These are phyloP conservation scores for Drosophila chauvacae DNA, from an alignment of 1,140 invertebrate genomes.

Conservation along the genomic window DNA sequence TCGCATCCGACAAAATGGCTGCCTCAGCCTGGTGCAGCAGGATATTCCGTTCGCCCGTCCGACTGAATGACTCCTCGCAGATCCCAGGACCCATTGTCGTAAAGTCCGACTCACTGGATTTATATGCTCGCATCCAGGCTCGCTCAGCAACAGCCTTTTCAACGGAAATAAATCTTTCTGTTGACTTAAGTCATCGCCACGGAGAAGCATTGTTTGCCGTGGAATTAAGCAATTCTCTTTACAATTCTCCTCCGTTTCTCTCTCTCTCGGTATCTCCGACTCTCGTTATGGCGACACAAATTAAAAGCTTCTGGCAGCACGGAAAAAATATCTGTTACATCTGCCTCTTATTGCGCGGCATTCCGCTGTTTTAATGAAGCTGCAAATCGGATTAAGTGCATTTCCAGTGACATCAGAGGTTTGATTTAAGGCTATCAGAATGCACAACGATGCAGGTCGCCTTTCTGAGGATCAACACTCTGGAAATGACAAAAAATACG, in stretches of 20 bases:
- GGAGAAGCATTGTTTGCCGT: constrained; percentile 56
- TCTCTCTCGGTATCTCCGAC: too few species aligned
- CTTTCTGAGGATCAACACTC: not conserved
- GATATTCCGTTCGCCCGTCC: constrained; percentile 28
- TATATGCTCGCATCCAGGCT: constrained; percentile 52
- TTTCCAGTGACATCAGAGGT: constrained; percentile 19
- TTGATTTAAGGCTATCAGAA: constrained; percentile 16
- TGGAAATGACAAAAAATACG: not conserved
- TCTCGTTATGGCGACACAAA: constrained; percentile 64
- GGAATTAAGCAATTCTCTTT: constrained; percentile 79
- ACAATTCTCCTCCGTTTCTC: constrained; percentile 18
- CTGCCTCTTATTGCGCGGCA: constrained; percentile 24
- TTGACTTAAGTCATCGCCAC: constrained; percentile 75
- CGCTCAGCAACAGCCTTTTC: constrained; percentile 2
- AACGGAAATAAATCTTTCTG: constrained; percentile 73
- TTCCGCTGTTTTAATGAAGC: constrained; percentile 40
- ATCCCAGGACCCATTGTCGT: constrained; percentile 58
- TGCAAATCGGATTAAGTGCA: constrained; percentile 48
- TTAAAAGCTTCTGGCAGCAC: constrained; percentile 64
- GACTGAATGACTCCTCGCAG: constrained; percentile 59
- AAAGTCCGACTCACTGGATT: constrained; percentile 76
- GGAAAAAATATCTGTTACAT: constrained; percentile 25
- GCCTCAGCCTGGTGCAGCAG: constrained; percentile 40
- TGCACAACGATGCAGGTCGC: not conserved
- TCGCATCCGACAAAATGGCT: constrained; percentile 71